These are phyloP conservation scores for Eleginops maclovinus DNA, from an alignment of 2,113 vertebrate genomes.

Conservation along the genomic window DNA sequence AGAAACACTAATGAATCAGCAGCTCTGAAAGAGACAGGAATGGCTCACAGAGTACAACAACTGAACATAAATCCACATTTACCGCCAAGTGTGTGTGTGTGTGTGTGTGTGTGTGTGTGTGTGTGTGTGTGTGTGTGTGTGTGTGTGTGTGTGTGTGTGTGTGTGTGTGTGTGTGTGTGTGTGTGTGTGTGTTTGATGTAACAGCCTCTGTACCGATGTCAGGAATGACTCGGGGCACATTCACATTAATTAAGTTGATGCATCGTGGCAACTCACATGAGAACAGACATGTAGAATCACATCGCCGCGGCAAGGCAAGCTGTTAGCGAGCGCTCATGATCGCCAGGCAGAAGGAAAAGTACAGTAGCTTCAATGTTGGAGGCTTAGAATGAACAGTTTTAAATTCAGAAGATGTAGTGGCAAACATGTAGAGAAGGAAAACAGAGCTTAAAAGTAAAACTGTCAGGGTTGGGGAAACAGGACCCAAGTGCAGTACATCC, in stretches of 20 bases:
- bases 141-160: slow-evolving; percentile 42
- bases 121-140: slow-evolving; percentile 1
- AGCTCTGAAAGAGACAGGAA: slow-evolving; percentile 15
- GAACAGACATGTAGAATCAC: slow-evolving; percentile 69
- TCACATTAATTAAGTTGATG: slow-evolving; percentile 80
- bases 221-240: slow-evolving; percentile 71
- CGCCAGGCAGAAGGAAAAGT: slow-evolving; percentile 3
- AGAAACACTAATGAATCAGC: slow-evolving; percentile 56
- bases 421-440: too few relatives aligned
- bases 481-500: too few relatives aligned
- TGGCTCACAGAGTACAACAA: too few relatives aligned
- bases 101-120: neutral
- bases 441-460: too few relatives aligned
- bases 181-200: slow-evolving; percentile 60
- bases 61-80: too few relatives aligned
- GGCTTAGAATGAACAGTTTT: too few relatives aligned
- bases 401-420: too few relatives aligned
- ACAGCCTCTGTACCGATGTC: slow-evolving; percentile 67
- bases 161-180: neutral
- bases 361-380: neutral
- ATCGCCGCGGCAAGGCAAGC: slow-evolving; percentile 61
- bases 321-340: too few relatives aligned
- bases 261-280: slow-evolving; percentile 74
- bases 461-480: too few relatives aligned
- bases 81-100: too few relatives aligned